Conservation (phyloP, 2,888 invertebrate species). For the Drosophila crucigera region DNA sequence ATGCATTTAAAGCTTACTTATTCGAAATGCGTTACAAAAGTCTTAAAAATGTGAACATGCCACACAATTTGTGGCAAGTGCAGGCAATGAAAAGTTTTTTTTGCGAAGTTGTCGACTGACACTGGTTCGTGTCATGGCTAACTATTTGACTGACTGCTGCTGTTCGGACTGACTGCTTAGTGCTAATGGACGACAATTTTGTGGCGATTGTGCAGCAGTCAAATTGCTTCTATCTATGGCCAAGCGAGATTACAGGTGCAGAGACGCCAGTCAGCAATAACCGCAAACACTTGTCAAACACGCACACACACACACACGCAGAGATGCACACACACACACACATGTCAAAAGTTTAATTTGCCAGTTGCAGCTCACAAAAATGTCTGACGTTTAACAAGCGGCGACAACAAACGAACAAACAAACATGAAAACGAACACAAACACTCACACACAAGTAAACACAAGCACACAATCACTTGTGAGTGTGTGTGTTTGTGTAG, state of each 20-base stretch:
- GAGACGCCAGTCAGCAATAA: conserved; percentile 24
- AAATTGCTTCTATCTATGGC: conserved; percentile 45
- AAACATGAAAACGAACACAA: conserved; percentile 28
- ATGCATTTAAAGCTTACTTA: background rate
- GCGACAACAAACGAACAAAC: conserved; percentile 56
- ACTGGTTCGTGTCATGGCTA: conserved; percentile 52
- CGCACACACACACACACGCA: conserved; percentile 1
- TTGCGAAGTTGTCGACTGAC: conserved; percentile 22
- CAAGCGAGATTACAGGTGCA: conserved; percentile 38
- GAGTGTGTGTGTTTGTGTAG: conserved; percentile 3
- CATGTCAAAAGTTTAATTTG: conserved; percentile 40
- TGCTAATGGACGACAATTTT: conserved; percentile 51
- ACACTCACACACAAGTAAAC: conserved; percentile 5
- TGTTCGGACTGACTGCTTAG: conserved; percentile 36
- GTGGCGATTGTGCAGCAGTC: conserved; percentile 44
- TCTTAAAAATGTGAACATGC: background rate
- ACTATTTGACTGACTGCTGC: conserved; percentile 29
- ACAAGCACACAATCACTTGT: conserved; percentile 11
- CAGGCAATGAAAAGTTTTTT: conserved; percentile 6
- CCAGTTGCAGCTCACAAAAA: conserved; percentile 49
- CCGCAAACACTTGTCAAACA: conserved; percentile 47
- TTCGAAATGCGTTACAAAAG: background rate
- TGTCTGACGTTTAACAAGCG: conserved; percentile 53
- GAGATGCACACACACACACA: background rate
- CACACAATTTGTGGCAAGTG: background rate